phyloP scores from a whole-genome alignment of 2,113 vertebrate genomes.

The Numida meleagris region DNA sequence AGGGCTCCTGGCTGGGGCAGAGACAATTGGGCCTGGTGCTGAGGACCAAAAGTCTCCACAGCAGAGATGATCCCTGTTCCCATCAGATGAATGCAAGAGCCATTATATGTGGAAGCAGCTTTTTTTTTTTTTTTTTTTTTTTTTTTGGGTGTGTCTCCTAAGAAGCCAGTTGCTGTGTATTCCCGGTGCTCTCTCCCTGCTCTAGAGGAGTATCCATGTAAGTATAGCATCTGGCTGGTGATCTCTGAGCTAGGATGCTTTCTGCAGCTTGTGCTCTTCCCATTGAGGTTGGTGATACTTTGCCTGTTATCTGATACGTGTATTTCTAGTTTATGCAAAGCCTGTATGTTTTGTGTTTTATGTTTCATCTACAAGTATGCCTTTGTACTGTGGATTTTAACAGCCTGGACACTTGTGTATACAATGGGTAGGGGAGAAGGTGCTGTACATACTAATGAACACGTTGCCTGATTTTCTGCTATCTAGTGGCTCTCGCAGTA shows the following conservation, averaged over 20 bases:
- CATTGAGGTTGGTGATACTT: accelerated
- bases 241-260: accelerated
- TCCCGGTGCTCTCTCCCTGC: accelerated
- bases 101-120: accelerated
- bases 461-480: not conserved
- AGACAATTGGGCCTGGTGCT: accelerated
- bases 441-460: not conserved
- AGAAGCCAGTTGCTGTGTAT: too few relatives aligned
- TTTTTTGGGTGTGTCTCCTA: too few relatives aligned
- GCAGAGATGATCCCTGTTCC: not conserved
- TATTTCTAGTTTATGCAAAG: not conserved
- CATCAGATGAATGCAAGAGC: accelerated
- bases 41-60: not conserved
- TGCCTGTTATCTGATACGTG: accelerated
- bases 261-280: not conserved
- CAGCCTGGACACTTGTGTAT: not conserved
- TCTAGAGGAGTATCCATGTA: accelerated
- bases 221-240: accelerated
- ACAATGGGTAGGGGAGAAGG: not conserved
- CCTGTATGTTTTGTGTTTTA: not conserved
- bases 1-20: too few relatives aligned
- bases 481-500: not conserved
- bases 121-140: accelerated
- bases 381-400: not conserved
- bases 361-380: not conserved